phyloP scores from a whole-genome alignment of 2,113 vertebrate species.

The Mystacornis crossleyi region DNA sequence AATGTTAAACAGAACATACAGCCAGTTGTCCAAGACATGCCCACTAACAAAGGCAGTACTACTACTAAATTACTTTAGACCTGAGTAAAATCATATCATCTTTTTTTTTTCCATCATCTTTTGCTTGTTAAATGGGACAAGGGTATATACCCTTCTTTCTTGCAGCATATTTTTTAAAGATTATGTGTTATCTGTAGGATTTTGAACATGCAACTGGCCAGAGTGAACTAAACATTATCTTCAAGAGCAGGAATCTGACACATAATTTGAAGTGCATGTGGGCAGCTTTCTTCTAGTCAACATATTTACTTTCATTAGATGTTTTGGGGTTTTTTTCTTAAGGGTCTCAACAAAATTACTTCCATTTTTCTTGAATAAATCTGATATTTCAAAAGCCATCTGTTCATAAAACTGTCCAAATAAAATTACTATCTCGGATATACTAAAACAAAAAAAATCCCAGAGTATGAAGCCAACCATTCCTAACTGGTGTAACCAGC shows the following conservation, averaged over 20 bases:
- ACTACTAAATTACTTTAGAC: not conserved
- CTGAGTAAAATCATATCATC: not conserved
- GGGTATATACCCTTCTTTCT: not conserved
- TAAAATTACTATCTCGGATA: constrained; percentile 19
- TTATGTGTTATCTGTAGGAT: not conserved
- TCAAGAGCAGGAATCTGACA: not conserved
- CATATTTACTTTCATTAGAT: not conserved
- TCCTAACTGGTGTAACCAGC: constrained; percentile 27
- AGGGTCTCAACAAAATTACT: not conserved
- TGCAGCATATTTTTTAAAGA: not conserved
- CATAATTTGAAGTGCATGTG: not conserved
- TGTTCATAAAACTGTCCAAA: not conserved
- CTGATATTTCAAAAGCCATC: not conserved
- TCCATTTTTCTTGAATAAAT: not conserved
- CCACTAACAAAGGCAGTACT: not conserved
- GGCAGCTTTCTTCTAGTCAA: not conserved
- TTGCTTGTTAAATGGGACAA: not conserved
- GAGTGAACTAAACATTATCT: not conserved
- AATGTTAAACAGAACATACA: not conserved
- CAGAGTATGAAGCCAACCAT: not conserved
- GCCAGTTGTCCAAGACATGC: not conserved
- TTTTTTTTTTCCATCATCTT: not conserved
- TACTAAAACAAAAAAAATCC: not conserved
- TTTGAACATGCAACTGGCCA: not conserved
- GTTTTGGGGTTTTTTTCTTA: not conserved